Evolutionary conservation across 2,797 vertebrate genomes (phyloP), one percentile per base, ranked within the genome.

Genomic region (Gallinago stenura): DNA sequence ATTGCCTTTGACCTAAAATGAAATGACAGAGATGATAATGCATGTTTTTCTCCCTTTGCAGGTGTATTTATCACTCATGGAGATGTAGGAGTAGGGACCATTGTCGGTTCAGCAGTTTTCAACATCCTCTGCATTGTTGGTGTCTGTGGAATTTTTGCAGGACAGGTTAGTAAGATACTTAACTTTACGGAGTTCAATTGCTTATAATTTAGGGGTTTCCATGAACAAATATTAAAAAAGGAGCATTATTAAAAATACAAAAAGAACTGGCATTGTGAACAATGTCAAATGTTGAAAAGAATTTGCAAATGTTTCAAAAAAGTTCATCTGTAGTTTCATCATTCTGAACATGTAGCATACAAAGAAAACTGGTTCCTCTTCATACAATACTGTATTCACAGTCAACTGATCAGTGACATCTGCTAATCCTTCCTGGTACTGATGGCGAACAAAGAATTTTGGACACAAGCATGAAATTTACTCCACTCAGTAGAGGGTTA

Each of bases 41-140:
- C 13, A 2, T 37, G 4, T 33, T 70, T 78, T 90, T 3, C 62
- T 91, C 41, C 54, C 31, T 88, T 30, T 93, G 61, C 98, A 99
- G 99, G 99, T 93, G 99, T 99, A 88, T 99, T 99, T 97, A 99
- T 99, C 97, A 99, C 99, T 97, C 99, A 99, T 0, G 99, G 99
- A 21, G 99, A 99, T 60, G 99, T 99, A 30, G 99, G 99, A 81
- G 99, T 99, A 71, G 99, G 99, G 50, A 99, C 99, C 92, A 99
- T 99, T 83, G 99, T 99, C 4, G 99, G 99, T 94, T 99, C 99
- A 14, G 99, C 99, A 0, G 99, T 99, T 96, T 99, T 99, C 98
- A 99, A 99, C 98, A 99, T 99, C 95, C 98, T 99, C 33, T 99
- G 99, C 95, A 99, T 99, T 96, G 99, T 99, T 46, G 99, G 99